These are phyloP conservation scores for Gymnarchus niloticus DNA, from an alignment of 2,113 vertebrate species.

Conservation along the genomic window DNA sequence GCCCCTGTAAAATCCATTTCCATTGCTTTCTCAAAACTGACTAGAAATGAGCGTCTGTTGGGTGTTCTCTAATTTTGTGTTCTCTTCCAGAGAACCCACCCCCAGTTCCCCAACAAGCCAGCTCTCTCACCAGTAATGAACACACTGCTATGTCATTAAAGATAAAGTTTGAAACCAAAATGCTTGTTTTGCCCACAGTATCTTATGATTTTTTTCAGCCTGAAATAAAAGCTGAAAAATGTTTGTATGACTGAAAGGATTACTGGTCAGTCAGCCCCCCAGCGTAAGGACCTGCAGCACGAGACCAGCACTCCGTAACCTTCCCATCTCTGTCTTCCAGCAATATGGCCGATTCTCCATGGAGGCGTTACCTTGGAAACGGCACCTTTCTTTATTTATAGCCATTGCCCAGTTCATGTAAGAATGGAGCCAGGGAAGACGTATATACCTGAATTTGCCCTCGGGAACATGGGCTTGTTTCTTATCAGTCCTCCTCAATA, in stretches of 20 bases:
- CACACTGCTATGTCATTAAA: neutral
- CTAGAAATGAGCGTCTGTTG: neutral
- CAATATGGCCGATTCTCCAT: constrained; percentile 57
- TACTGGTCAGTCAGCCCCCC: neutral
- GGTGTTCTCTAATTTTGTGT: neutral
- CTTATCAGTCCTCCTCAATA: neutral
- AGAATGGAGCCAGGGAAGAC: neutral
- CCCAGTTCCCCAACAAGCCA: neutral
- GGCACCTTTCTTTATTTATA: constrained; percentile 67
- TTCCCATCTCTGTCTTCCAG: constrained; percentile 33
- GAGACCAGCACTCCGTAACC: constrained; percentile 23
- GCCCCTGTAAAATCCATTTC: no score
- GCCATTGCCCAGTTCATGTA: constrained; percentile 41
- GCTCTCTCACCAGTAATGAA: neutral
- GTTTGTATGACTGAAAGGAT: neutral
- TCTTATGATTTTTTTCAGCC: neutral
- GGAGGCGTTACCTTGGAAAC: constrained; percentile 72
- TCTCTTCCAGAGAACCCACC: neutral
- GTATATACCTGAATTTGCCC: neutral
- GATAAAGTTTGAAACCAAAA: constrained; percentile 6
- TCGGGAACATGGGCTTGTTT: neutral
- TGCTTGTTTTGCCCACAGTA: neutral
- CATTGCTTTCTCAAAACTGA: no score
- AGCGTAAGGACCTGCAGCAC: neutral
- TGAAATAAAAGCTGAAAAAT: neutral